Evolutionary conservation across 2,888 invertebrate species (phyloP).

Genomic region (Idaea straminata): DNA sequence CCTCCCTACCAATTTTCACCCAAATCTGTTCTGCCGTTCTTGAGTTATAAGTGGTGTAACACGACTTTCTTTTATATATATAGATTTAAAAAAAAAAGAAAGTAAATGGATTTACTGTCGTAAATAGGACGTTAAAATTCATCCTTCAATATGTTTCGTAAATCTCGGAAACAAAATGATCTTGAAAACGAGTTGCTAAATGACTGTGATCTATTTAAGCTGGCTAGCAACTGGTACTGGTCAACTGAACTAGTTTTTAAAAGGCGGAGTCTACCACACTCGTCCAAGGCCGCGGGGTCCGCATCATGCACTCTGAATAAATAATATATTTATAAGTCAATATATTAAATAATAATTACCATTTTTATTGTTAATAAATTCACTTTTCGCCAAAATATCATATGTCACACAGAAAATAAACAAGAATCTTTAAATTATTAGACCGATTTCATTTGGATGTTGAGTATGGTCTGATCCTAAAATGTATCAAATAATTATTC

Average conservation of each 20-base stretch:
- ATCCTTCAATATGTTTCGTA: not conserved
- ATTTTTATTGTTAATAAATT: constrained; percentile 15
- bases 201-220: constrained; percentile 16
- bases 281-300: constrained; percentile 30
- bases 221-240: constrained; percentile 26
- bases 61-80: too few relatives aligned
- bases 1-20: too few relatives aligned
- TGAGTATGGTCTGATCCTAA: not conserved
- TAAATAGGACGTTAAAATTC: too few relatives aligned
- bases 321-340: constrained; percentile 22
- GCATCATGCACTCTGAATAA: constrained; percentile 32
- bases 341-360: constrained; percentile 10
- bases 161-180: constrained; percentile 17
- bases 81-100: too few relatives aligned
- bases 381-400: constrained; percentile 15
- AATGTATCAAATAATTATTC: not conserved
- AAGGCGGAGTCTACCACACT: constrained; percentile 26
- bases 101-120: not conserved
- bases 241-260: constrained; percentile 35
- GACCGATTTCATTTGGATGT: not conserved
- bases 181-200: constrained; percentile 20
- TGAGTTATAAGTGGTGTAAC: too few relatives aligned
- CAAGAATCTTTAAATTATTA: constrained; percentile 5
- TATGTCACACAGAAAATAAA: constrained; percentile 17
- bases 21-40: too few relatives aligned